These are phyloP conservation scores for Nomada ruficornis DNA, from an alignment of 2,888 invertebrate genomes.

Conservation along the genomic window DNA sequence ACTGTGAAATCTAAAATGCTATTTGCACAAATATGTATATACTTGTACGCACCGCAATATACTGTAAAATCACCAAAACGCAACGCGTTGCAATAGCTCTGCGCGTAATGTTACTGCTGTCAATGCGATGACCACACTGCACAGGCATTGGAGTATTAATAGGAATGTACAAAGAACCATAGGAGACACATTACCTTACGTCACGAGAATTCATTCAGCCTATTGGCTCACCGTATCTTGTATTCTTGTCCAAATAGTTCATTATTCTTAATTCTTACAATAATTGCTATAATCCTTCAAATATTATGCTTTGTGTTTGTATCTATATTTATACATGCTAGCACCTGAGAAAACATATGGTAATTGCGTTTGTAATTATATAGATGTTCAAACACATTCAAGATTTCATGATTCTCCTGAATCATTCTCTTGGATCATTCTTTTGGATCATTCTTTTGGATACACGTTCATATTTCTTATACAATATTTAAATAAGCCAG, in stretches of 20 bases:
- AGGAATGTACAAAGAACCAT: not conserved
- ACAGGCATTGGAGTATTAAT: not conserved
- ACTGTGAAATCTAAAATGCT: not conserved
- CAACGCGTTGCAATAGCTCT: not conserved
- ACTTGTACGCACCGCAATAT: slow-evolving; percentile 16
- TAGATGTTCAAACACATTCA: no score
- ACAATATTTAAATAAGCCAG: no score
- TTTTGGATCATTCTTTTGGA: no score
- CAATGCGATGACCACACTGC: not conserved
- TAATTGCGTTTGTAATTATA: no score
- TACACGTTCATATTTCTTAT: no score
- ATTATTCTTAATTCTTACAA: not conserved
- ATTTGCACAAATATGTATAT: not conserved
- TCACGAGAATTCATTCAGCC: slow-evolving; percentile 20
- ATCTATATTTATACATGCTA: not conserved
- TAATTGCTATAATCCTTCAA: not conserved
- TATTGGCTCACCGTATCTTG: slow-evolving; percentile 1
- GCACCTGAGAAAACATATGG: no score
- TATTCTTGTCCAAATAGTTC: not conserved
- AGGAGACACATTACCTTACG: slow-evolving; percentile 23
- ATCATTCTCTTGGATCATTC: no score
- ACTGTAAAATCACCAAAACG: not conserved
- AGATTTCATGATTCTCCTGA: no score
- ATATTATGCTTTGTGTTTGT: not conserved
- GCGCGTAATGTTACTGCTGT: not conserved